Evolutionary conservation across 2,797 vertebrate genomes (phyloP), one percentile per base, ranked within the genome.

Genomic region (Columba guinea): DNA sequence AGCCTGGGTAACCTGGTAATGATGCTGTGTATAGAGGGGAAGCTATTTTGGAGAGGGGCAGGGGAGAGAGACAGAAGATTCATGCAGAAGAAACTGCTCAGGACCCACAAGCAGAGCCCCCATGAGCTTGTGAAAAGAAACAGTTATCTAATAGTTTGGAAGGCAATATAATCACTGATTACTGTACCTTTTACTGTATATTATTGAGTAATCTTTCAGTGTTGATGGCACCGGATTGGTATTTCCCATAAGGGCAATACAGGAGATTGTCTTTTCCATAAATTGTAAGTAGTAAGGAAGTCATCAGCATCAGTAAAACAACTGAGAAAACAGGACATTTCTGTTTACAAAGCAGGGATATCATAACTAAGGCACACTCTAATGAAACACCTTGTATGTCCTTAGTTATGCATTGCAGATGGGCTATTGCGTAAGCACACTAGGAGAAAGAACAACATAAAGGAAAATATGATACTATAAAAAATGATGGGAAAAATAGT

Each of bases 321-420:
- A 34, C 27, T 21, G 24, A 71, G 44, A 71, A 84, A 67, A 52
- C 0, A 75, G 39, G 7, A 11, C 17, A 55, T 92, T 86, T 91
- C 51, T 93, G 20, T 76, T 76, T 80, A 51, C 35, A 67, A 58
- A 82, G 44, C 52, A 70, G 67, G 26, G 48, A 49, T 83, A 56
- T 67, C 19, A 11, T 74, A 86, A 64, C 41, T 53, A 56, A 95
- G 51, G 28, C 39, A 63, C 16, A 35, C 17, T 59, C 48, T 86
- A 94, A 96, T 96, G 91, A 96, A 96, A 94, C 85, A 95, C 94
- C 76, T 93, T 90, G 59, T 13, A 39, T 69, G 48, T 86, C 79
- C 71, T 87, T 68, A 81, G 58, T 84, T 92, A 60, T 62, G 81
- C 64, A 23, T 21, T 92, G 76, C 91, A 97, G 89, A 88, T 94